These are phyloP conservation scores for Acanthisitta chloris DNA, from an alignment of 2,113 vertebrate genomes.

Conservation along the genomic window DNA sequence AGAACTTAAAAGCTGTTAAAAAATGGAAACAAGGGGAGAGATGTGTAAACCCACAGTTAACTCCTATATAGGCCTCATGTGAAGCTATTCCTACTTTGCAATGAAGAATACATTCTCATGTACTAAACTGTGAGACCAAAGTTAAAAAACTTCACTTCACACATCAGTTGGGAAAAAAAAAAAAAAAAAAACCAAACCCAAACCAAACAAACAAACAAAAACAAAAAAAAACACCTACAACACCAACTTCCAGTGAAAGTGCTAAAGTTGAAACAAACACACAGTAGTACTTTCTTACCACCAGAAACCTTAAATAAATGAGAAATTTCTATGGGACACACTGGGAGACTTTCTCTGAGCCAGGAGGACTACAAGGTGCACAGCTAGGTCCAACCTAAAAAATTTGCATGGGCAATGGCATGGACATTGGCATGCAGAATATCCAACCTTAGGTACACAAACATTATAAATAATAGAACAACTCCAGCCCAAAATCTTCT, in stretches of 20 bases:
- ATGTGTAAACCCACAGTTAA: neutral
- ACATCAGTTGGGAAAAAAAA: neutral
- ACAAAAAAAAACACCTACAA: neutral
- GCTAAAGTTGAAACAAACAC: neutral
- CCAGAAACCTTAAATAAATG: neutral
- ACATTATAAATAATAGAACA: neutral
- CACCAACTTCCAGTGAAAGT: neutral
- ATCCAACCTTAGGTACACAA: neutral
- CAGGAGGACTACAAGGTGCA: neutral
- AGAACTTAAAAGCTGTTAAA: neutral
- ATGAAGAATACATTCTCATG: neutral
- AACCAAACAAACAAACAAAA: neutral
- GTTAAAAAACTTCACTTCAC: neutral
- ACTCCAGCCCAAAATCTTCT: neutral
- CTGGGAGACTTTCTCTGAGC: neutral
- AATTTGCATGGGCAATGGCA: neutral
- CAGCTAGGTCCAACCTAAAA: neutral
- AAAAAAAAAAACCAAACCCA: rapidly evolving
- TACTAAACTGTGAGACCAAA: neutral
- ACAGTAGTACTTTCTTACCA: neutral
- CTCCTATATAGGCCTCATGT: neutral
- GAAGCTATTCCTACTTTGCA: neutral
- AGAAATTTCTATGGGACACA: neutral
- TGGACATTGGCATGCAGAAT: neutral
- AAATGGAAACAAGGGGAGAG: neutral